Base-by-base conservation (phyloP, 2,797 vertebrate genomes). In the Lepus oiostolus region DNA sequence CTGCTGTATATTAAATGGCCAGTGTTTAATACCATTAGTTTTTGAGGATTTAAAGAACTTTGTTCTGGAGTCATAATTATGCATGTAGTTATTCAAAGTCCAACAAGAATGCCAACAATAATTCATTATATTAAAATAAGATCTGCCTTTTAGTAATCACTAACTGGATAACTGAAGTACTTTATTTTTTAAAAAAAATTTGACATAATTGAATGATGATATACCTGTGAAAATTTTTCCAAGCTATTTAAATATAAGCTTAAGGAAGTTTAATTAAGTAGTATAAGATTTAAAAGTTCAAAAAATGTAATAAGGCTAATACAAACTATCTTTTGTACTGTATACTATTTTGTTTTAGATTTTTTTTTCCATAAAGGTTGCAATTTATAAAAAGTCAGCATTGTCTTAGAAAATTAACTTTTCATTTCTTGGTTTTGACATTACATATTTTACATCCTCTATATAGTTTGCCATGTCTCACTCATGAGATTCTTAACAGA, bases 41-140 rank as follows among this genome's bases (percentile, higher is more conserved):
- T 87, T 92, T 86, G 22, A 93, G 0, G 10, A 75, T 63, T 87
- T 85, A 71, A 30, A 90, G 26, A 79, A 35, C 91, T 90, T 93
- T 75, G 71, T 67, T 76, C 21, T 5, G 54, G 4, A 65, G 11
- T 88, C 68, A 62, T 54, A 68, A 38, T 60, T 96, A 5, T 89
- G 62, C 54, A 76, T 82, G 9, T 71, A 90, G 52, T 90, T 81
- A 82, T 67, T 42, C 35, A 86, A 83, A 74, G 75, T 42, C n/a
- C 5, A 14, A 12, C 7, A 67, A 4, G 2, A 76, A 54, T 65
- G 58, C 5, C 8, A 82, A 38, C 12, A 47, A 70, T 70, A 65
- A 63, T 87, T 88, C 38, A 17, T 72, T 84, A 54, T 74, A 89
- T 89, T 91, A 88, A 67, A 94, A 72, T 90, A 72, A 65, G 5